These are phyloP conservation scores for Idaea biselata DNA, from an alignment of 2,888 invertebrate species.

Conservation along the genomic window DNA sequence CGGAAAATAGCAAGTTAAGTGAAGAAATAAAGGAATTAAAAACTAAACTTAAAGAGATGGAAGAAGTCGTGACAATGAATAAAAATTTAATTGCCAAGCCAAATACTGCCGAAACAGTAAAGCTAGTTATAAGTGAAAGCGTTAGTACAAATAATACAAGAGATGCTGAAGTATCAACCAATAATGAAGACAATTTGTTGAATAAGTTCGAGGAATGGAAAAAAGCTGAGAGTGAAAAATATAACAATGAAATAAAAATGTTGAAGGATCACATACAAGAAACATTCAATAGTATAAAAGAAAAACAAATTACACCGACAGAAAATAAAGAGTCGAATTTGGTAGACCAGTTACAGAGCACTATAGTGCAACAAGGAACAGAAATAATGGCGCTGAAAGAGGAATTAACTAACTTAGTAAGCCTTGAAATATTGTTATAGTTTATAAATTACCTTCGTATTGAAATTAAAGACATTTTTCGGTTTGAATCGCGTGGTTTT, in stretches of 20 bases:
- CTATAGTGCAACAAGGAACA: slow-evolving; percentile 74
- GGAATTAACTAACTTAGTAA: slow-evolving; percentile 66
- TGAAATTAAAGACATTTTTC: no score
- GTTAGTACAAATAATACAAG: slow-evolving; percentile 40
- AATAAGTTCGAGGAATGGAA: slow-evolving; percentile 76
- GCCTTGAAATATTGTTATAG: slow-evolving; percentile 27
- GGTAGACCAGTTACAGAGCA: slow-evolving; percentile 62
- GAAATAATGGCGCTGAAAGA: slow-evolving; percentile 74
- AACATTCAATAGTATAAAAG: slow-evolving; percentile 57
- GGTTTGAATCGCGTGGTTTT: no score
- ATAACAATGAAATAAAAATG: slow-evolving; percentile 73
- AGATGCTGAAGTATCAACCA: slow-evolving; percentile 59
- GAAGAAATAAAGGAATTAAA: slow-evolving; percentile 70
- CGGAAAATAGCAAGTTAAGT: slow-evolving; percentile 82
- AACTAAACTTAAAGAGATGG: slow-evolving; percentile 73
- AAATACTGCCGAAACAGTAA: slow-evolving; percentile 19
- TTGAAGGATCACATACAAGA: slow-evolving; percentile 65
- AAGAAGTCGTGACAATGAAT: slow-evolving; percentile 43
- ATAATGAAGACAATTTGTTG: slow-evolving; percentile 52
- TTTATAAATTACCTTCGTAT: no score
- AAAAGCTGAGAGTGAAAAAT: slow-evolving; percentile 75
- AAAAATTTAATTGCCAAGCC: slow-evolving; percentile 25
- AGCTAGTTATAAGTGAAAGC: slow-evolving; percentile 13
- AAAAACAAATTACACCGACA: slow-evolving; percentile 38
- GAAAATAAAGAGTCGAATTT: slow-evolving; percentile 46